A percentile compares a stretch with the other conserved stretches of the same genome.
Evolutionary conservation across 2,797 vertebrate genomes (phyloP).

Genomic region (Leucoraja ocellata): DNA sequence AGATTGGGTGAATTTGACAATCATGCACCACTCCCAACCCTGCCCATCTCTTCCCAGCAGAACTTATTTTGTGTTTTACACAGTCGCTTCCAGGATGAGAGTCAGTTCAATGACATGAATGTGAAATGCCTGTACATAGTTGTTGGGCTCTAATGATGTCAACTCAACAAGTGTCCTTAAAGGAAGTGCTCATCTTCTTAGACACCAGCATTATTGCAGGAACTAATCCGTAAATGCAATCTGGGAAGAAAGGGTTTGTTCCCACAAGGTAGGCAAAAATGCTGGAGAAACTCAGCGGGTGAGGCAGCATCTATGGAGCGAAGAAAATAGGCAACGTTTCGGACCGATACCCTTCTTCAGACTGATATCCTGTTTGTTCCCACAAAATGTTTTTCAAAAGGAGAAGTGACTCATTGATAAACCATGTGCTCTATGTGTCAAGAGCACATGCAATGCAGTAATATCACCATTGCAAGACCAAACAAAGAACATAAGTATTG

Average conservation of each 20-base stretch:
- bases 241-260: not conserved
- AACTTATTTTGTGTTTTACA: not conserved
- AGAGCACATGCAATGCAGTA: not conserved
- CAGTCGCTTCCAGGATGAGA: not conserved
- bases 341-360: too few species aligned
- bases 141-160: not conserved
- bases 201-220: too few species aligned
- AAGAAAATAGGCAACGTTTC: too few species aligned
- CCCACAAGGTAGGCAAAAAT: too few species aligned
- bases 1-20: not conserved
- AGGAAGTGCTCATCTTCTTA: not conserved
- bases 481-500: not conserved
- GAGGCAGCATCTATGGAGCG: too few species aligned
- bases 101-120: not conserved
- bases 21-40: not conserved
- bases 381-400: not conserved
- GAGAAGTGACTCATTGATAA: not conserved
- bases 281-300: too few species aligned
- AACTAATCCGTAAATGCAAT: not conserved
- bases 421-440: not conserved
- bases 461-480: not conserved
- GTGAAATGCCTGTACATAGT: not conserved
- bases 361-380: too few species aligned
- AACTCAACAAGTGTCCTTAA: not conserved
- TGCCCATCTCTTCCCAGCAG: not conserved